phyloP scores from a whole-genome alignment of 2,888 invertebrate species.

The Ellobium chinense region DNA sequence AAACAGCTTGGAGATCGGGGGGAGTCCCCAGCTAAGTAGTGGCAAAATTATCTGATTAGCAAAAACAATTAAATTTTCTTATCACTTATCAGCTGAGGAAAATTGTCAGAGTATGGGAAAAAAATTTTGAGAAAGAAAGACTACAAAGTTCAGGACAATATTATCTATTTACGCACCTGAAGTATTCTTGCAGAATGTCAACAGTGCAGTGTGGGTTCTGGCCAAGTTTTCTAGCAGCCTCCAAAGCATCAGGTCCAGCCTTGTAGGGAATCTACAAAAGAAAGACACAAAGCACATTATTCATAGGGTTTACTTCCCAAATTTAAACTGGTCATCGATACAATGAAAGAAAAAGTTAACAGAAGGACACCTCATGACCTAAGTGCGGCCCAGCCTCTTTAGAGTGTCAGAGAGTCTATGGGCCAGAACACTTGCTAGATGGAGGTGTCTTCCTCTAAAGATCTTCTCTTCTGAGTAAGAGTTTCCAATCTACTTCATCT shows the following conservation, averaged over 20 bases:
- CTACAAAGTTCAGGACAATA: not conserved
- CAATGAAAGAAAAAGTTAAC: not conserved
- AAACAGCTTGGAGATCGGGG: too few relatives aligned
- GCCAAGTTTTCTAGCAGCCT: constrained; percentile 61
- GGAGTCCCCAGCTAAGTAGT: too few relatives aligned
- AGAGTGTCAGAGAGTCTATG: too few relatives aligned
- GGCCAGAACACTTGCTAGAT: too few relatives aligned
- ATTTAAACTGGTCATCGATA: not conserved
- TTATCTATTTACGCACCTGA: constrained; percentile 57
- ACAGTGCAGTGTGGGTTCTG: constrained; percentile 59
- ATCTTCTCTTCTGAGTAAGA: too few relatives aligned
- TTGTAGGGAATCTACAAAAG: constrained; percentile 7
- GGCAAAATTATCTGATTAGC: too few relatives aligned
- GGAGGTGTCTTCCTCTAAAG: too few relatives aligned
- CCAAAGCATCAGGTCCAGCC: constrained; percentile 52
- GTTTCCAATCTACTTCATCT: too few relatives aligned
- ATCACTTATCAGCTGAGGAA: too few relatives aligned
- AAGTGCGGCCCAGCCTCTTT: too few relatives aligned
- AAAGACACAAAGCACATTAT: not conserved
- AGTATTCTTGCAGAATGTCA: constrained; percentile 62
- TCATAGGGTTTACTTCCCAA: not conserved
- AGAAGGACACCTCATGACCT: too few relatives aligned
- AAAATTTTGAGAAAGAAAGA: not conserved
- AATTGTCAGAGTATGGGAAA: not conserved
- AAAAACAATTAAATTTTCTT: too few relatives aligned